Evolutionary conservation across 2,113 vertebrate species (phyloP).

Genomic region (Parus major): DNA sequence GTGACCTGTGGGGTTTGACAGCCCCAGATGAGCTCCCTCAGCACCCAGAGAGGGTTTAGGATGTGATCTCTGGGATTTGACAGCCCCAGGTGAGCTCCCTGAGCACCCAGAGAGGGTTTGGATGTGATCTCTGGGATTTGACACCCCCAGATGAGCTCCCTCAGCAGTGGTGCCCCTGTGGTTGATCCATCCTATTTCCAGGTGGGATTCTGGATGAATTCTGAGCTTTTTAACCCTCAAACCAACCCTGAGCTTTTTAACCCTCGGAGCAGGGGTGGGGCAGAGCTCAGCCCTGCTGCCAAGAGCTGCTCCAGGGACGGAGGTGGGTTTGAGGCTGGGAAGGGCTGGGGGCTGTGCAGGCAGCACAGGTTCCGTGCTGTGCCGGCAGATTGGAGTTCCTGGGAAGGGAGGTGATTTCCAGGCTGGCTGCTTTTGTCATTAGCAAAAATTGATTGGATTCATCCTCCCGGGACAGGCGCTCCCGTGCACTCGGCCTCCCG

Average conservation of each 20-base stretch:
- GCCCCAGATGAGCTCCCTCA: background rate
- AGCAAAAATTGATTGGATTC: background rate
- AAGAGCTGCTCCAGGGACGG: background rate
- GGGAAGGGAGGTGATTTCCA: background rate
- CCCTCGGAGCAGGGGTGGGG: too few species aligned
- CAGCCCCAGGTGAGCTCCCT: background rate
- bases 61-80: too few species aligned
- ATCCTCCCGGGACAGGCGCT: background rate
- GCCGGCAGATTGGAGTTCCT: background rate
- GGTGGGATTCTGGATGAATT: background rate
- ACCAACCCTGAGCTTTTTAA: background rate
- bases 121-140: background rate
- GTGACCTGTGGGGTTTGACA: background rate
- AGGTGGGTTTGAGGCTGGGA: background rate
- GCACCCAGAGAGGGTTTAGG: too few species aligned
- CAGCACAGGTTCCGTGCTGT: background rate
- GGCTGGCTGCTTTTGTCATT: background rate
- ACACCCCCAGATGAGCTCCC: background rate
- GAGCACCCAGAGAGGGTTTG: too few species aligned
- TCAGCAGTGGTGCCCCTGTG: background rate
- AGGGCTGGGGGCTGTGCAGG: background rate
- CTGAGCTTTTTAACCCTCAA: background rate
- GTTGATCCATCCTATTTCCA: accelerated
- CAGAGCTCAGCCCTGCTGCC: background rate
- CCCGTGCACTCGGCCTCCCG: background rate